Percentiles rank a stretch among this genome's conserved stretches.
phyloP scores from a whole-genome alignment of 2,113 vertebrate species.

The Platycercus adscitus region DNA sequence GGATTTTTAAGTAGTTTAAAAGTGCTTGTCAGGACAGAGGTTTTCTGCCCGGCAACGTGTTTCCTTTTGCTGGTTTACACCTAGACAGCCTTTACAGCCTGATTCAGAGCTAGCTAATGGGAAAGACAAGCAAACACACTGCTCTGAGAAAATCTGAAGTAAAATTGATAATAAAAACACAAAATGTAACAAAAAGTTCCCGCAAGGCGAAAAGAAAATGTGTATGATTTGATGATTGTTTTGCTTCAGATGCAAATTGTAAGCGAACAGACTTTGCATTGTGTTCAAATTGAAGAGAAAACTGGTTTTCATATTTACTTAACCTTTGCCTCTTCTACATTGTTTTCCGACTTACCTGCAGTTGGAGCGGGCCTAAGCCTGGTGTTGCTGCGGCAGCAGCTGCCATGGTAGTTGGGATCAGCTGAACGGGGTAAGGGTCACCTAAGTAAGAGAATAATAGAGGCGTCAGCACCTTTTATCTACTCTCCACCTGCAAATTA shows the following conservation, averaged over 20 bases:
- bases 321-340: conserved; percentile 62
- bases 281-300: conserved; percentile 17
- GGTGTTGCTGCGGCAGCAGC: conserved; percentile 94
- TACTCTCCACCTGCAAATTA: conserved; percentile 86
- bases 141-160: not conserved
- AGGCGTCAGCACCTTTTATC: conserved; percentile 83
- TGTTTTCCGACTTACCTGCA: conserved; percentile 88
- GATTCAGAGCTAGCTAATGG: not conserved
- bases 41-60: not conserved
- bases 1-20: conserved; percentile 54
- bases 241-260: not conserved
- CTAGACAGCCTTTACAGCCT: not conserved
- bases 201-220: not conserved
- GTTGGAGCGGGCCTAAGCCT: conserved; percentile 92
- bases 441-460: conserved; percentile 86
- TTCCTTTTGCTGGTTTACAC: not conserved
- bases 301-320: conserved; percentile 63
- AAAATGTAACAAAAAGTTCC: not conserved
- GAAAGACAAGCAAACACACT: not conserved
- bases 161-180: not conserved
- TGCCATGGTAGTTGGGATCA: conserved; percentile 98
- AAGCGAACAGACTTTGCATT: not conserved
- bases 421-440: conserved; percentile 98
- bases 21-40: conserved; percentile 36
- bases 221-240: not conserved